Percentiles rank a stretch among this genome's conserved stretches.
Evolutionary conservation across 2,888 invertebrate genomes (phyloP).

Genomic region (Vandiemenella viatica): DNA sequence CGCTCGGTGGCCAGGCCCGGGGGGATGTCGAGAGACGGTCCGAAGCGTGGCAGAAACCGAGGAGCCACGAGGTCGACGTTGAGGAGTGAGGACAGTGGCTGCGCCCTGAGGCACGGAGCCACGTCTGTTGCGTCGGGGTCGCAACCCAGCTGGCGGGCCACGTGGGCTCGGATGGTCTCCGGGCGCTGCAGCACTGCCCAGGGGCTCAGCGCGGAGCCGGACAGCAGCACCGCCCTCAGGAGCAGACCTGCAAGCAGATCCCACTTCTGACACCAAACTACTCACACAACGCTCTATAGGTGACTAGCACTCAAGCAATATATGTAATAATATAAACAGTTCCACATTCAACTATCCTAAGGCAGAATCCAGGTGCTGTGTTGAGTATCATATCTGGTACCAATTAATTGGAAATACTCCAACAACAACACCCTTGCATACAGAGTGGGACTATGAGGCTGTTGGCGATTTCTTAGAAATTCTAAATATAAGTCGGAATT

Average conservation of each 20-base stretch:
- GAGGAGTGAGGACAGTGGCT: slow-evolving; percentile 46
- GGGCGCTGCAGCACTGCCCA: slow-evolving; percentile 60
- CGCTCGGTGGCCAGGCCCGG: slow-evolving; percentile 43
- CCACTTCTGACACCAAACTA: too few relatives aligned
- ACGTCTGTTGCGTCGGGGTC: slow-evolving; percentile 36
- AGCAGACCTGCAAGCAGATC: slow-evolving; percentile 61
- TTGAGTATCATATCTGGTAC: too few relatives aligned
- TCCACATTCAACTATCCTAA: too few relatives aligned
- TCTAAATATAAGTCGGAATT: too few relatives aligned
- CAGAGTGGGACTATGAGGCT: too few relatives aligned
- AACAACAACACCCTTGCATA: too few relatives aligned
- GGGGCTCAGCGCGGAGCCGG: slow-evolving; percentile 63
- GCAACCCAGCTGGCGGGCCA: slow-evolving; percentile 40
- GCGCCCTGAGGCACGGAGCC: slow-evolving; percentile 47
- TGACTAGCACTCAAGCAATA: too few relatives aligned
- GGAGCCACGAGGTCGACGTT: slow-evolving; percentile 37
- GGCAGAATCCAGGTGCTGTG: too few relatives aligned
- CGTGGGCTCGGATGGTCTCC: slow-evolving; percentile 41
- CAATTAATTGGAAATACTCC: too few relatives aligned
- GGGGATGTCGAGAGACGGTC: slow-evolving; percentile 49
- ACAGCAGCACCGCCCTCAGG: slow-evolving; percentile 55
- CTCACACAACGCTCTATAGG: too few relatives aligned
- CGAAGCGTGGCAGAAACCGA: slow-evolving; percentile 54
- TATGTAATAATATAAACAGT: too few relatives aligned
- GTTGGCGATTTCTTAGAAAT: too few relatives aligned